Evolutionary conservation across 2,797 vertebrate species (phyloP), one percentile per base, ranked within the genome.

Genomic region (Chrysolophus pictus): DNA sequence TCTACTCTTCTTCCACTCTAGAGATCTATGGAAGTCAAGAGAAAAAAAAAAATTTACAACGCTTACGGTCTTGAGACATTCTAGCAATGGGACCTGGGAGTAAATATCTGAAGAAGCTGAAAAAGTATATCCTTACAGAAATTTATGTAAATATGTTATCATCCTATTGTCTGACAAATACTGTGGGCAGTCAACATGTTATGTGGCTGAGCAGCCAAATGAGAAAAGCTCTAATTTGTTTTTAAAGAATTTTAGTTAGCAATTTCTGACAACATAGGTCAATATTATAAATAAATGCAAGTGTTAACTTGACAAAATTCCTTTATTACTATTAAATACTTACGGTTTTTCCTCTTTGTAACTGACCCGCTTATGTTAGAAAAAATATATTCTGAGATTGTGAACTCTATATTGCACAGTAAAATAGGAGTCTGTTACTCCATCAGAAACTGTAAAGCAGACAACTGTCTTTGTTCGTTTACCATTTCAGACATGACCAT

Each of bases 241-340:
- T 83, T 90, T 5, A 89, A 63, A 85, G 2, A 13, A 12, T 5
- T 18, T 24, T 9, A 42, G 14, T 28, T 37, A 55, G 10, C 29
- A 16, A 53, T 24, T 79, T 47, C 26, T 46, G 15, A 71, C 10
- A 83, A 49, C 7, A n/a, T 10, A 29, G 26, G 14, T 84, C 72
- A 86, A 74, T 80, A 8, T 5, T 65, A 87, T 21, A 83, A 71
- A 49, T 56, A 78, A 76, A 47, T 51, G 19, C n/a, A 88, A 84
- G 24, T 2, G 8, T 28, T 70, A 88, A 59, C 1, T 2, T 78
- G 28, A 91, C n/a, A 65, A 65, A 68, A 67, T 33, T 35, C 31
- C 33, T 73, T 75, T 68, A 69, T 74, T 78, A 56, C 22, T 84
- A 73, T 72, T 73, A 85, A 84, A 75, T 89, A 94, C 69, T 95